Conservation (phyloP, 1,140 invertebrate genomes). For the Harpegnathos saltator region DNA sequence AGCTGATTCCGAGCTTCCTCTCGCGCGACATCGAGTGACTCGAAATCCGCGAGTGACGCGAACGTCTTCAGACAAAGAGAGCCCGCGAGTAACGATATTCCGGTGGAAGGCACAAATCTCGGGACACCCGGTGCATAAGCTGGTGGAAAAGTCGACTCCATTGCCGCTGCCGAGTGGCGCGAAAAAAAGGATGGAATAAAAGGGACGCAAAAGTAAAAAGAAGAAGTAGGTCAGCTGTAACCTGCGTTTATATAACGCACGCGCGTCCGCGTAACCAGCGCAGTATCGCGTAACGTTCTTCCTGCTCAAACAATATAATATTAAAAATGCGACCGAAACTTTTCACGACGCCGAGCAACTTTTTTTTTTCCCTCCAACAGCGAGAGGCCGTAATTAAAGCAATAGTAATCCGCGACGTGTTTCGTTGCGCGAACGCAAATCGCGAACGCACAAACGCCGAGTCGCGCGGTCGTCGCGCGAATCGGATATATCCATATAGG, state of each 20-base stretch:
- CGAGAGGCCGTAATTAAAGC: not conserved
- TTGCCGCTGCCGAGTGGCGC: constrained; percentile 27
- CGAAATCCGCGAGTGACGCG: no score
- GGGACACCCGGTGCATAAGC: constrained; percentile 26
- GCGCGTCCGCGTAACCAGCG: constrained; percentile 7
- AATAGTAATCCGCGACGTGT: not conserved
- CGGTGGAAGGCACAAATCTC: not conserved
- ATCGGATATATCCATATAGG: no score
- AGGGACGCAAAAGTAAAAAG: constrained; percentile 45
- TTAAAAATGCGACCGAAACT: constrained; percentile 43
- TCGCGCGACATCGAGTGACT: no score
- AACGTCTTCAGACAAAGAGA: no score
- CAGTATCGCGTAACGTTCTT: constrained; percentile 23
- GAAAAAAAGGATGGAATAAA: constrained; percentile 48
- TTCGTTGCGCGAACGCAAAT: constrained; percentile 3
- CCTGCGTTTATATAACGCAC: constrained; percentile 30
- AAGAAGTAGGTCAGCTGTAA: constrained; percentile 36
- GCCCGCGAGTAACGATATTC: not conserved
- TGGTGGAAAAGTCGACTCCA: constrained; percentile 30
- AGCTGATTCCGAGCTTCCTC: no score
- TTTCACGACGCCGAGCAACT: constrained; percentile 5
- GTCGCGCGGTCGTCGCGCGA: not conserved
- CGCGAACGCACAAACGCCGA: not conserved
- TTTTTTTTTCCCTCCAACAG: constrained; percentile 19
- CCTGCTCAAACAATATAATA: constrained; percentile 51